Conservation (phyloP, 2,888 invertebrate genomes). For the Lepidocyrtoides sp. region DNA sequence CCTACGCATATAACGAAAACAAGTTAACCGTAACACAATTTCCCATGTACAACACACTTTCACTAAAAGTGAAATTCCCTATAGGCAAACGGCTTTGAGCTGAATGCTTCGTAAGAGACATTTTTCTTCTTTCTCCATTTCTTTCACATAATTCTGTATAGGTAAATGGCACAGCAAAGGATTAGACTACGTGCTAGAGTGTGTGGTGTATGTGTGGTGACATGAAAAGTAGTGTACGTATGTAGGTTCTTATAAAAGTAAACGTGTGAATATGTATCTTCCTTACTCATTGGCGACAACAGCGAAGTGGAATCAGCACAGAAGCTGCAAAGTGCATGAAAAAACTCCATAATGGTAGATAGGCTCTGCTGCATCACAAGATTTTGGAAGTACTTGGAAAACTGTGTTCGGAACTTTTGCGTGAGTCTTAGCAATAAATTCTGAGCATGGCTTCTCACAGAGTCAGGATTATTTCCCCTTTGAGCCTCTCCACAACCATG, state of each 20-base stretch:
- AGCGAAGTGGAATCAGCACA: constrained; percentile 96
- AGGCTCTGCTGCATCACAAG: constrained; percentile 93
- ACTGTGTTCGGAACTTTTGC: constrained; percentile 90
- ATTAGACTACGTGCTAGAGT: background rate
- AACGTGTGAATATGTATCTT: constrained; percentile 65
- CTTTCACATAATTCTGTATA: constrained; percentile 1
- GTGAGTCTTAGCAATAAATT: constrained; percentile 92
- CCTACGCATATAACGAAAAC: constrained; percentile 67
- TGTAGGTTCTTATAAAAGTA: background rate
- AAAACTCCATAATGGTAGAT: constrained; percentile 95
- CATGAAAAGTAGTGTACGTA: background rate
- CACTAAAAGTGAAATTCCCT: constrained; percentile 1
- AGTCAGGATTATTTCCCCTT: constrained; percentile 96
- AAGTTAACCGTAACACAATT: constrained; percentile 20
- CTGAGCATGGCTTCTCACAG: constrained; percentile 95
- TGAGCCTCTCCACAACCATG: constrained; percentile 96
- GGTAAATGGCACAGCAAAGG: background rate
- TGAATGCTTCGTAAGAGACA: background rate
- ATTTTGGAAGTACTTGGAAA: constrained; percentile 90
- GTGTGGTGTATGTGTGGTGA: background rate
- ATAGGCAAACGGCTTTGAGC: background rate
- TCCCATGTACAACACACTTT: background rate
- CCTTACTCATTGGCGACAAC: constrained; percentile 95
- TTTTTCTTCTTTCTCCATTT: background rate
- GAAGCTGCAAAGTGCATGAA: constrained; percentile 98